A percentile compares a stretch with the other conserved stretches of the same genome.
Evolutionary conservation across 2,888 invertebrate species (phyloP).

Genomic region (Metallyticus violacea): DNA sequence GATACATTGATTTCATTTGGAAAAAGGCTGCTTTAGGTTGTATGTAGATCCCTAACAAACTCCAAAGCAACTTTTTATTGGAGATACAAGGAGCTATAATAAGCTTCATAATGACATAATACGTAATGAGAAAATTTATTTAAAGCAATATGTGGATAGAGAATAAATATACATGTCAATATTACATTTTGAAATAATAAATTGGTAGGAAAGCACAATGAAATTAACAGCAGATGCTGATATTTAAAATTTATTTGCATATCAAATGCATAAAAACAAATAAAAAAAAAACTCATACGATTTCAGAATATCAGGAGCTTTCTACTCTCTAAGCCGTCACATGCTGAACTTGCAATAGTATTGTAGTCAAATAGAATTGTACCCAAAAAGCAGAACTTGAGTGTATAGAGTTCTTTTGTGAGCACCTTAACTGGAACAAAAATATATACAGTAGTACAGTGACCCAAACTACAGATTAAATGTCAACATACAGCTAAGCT

Average conservation of each 20-base stretch:
- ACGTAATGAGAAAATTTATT: too few species aligned
- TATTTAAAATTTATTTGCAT: background rate
- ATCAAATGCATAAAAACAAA: background rate
- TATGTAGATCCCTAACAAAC: too few species aligned
- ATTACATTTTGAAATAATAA: too few species aligned
- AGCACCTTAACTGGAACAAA: background rate
- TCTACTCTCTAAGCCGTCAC: background rate
- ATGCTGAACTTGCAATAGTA: background rate
- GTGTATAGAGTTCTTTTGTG: background rate
- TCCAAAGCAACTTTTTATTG: too few species aligned
- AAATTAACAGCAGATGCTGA: background rate
- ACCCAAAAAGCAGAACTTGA: background rate
- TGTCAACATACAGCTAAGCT: background rate
- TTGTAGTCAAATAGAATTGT: too few species aligned
- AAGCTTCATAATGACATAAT: too few species aligned
- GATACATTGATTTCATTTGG: too few species aligned
- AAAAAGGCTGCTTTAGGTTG: too few species aligned
- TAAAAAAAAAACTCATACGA: background rate
- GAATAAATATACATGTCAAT: too few species aligned
- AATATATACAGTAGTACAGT: background rate
- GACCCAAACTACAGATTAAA: background rate
- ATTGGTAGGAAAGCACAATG: too few species aligned
- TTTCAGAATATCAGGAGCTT: background rate
- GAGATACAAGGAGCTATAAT: too few species aligned
- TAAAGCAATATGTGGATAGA: too few species aligned